These are phyloP conservation scores for Drosophila murphyi DNA, from an alignment of 1,140 invertebrate genomes.

Conservation along the genomic window DNA sequence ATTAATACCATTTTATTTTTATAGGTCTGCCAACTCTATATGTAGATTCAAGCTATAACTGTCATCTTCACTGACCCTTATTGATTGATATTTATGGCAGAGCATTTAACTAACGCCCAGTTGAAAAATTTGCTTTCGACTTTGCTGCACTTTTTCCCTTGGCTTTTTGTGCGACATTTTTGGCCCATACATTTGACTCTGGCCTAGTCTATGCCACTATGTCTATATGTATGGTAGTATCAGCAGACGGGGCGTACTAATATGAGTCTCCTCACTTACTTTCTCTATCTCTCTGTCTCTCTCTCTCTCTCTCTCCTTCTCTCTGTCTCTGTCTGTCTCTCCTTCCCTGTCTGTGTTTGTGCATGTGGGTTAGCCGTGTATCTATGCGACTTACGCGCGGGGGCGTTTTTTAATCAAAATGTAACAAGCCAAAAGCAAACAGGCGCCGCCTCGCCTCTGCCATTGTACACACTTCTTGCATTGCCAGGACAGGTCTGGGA, in stretches of 20 bases:
- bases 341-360: constrained; percentile 15
- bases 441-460: constrained; percentile 49
- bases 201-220: constrained; percentile 35
- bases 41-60: constrained; percentile 6
- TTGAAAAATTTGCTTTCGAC: constrained; percentile 30
- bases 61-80: background rate
- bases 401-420: constrained; percentile 83
- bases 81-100: constrained; percentile 37
- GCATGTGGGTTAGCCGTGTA: constrained; percentile 45
- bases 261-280: constrained; percentile 13
- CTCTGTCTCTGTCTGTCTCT: constrained; percentile 13
- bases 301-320: constrained; percentile 24
- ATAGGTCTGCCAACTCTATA: too few species aligned
- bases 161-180: constrained; percentile 66
- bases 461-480: constrained; percentile 23
- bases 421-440: constrained; percentile 83
- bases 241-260: constrained; percentile 32
- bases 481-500: constrained; percentile 37
- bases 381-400: constrained; percentile 68
- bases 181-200: constrained; percentile 68
- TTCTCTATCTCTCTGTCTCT: constrained; percentile 10
- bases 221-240: constrained; percentile 1
- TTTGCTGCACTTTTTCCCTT: constrained; percentile 58
- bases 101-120: constrained; percentile 43
- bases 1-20: background rate